A percentile compares a stretch with the other conserved stretches of the same genome.
Evolutionary conservation across 2,797 vertebrate species (phyloP).

Genomic region (Melanotaenia nigrans): DNA sequence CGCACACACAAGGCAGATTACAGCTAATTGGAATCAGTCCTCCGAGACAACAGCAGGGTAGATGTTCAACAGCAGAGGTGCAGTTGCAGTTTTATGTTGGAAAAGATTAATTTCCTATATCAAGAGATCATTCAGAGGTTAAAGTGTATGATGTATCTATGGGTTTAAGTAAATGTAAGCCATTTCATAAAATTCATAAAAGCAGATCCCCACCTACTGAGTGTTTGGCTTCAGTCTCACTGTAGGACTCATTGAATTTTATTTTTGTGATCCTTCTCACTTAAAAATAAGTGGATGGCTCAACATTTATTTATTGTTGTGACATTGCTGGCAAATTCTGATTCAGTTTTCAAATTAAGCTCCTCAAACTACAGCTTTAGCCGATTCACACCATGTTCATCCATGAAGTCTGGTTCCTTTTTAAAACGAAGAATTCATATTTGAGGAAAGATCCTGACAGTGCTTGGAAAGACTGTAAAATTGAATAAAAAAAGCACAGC

Average conservation of each 20-base stretch:
- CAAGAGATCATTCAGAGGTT: conserved; percentile 1
- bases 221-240: too few species aligned
- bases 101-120: conserved; percentile 19
- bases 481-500: not conserved
- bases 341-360: not conserved
- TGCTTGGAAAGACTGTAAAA: conserved; percentile 1
- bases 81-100: conserved; percentile 28
- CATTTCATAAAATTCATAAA: not conserved
- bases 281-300: not conserved
- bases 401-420: not conserved
- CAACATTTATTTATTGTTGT: not conserved
- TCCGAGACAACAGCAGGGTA: conserved; percentile 16
- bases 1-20: conserved; percentile 28
- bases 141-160: not conserved
- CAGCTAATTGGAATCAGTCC: conserved; percentile 57
- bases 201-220: not conserved
- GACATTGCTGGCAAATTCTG: not conserved
- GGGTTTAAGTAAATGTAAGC: not conserved
- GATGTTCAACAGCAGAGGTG: conserved; percentile 23
- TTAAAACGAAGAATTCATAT: conserved; percentile 11
- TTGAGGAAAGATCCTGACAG: not conserved
- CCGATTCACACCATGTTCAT: not conserved
- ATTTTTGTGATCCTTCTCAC: not conserved
- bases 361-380: not conserved
- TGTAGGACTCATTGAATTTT: not conserved